Evolutionary conservation across 2,888 invertebrate species (phyloP), one percentile per base, ranked within the genome.

Genomic region (Hipparchia sbordonii): DNA sequence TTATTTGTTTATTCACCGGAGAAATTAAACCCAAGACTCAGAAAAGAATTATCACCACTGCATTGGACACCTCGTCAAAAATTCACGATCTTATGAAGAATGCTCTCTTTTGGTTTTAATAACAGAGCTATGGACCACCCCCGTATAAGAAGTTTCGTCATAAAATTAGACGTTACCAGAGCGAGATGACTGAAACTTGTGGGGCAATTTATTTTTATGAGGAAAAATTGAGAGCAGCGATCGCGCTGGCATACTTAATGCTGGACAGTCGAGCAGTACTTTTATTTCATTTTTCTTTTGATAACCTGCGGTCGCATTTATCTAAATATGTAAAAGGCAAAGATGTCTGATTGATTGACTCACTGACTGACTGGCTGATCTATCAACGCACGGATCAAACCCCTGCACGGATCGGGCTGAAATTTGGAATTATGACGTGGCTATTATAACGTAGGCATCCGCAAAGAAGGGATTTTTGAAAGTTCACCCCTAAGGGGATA

Each of bases 101-200:
- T 8, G 9, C 9, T 52, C 52, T 65, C 8, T 69, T 39, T 39
- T 69, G 39, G 61, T 60, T 51, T 13, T 68, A 60, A 48, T 67
- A 59, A 33, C n/a, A 60, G 60, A 68, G 59, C 51, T 59, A 68
- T 69, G 52, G 51, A 69, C 52, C 60, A 52, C 13, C 45, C 69
- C 70, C 74, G 77, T 77, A 75, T 81, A 77, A 76, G 86, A 92
- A 92, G 80, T 92, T 92, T 83, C 70, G 80, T 82, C 88, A 85
- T 92, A 92, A 91, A 91, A 91, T 91, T 89, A 90, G 88, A 87
- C 85, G 88, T 87, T 88, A 90, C 89, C 88, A 84, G 83, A 79
- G 79, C 82, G 85, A 89, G 91, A 91, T 91, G 91, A 88, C 87
- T 90, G 90, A 88, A 89, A 89, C 79, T 89, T 87, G 81, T 83